phyloP scores from a whole-genome alignment of 2,888 invertebrate species.

The Operophtera brumata region DNA sequence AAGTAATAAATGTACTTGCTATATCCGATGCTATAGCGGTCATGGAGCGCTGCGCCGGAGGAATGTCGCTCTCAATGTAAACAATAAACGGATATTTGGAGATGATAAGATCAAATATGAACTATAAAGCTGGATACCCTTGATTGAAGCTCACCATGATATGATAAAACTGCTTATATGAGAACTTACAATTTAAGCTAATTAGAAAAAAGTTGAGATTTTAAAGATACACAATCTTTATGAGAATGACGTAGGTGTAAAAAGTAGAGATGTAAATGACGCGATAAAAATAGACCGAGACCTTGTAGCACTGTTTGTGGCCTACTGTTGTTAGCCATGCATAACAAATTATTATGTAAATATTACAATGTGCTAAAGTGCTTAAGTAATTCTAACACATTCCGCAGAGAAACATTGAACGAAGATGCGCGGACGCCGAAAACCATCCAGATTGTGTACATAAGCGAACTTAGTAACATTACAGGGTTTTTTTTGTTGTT shows the following conservation, averaged over 20 bases:
- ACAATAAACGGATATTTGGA: conserved; percentile 31
- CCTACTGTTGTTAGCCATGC: conserved; percentile 25
- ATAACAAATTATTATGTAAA: conserved; percentile 35
- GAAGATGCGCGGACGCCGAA: conserved; percentile 13
- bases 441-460: too few species aligned
- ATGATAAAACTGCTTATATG: too few species aligned
- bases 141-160: too few species aligned
- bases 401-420: conserved; percentile 8
- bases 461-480: too few species aligned
- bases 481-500: too few species aligned
- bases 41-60: conserved; percentile 35
- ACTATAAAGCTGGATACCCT: neutral
- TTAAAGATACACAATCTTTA: too few species aligned
- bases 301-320: conserved; percentile 34
- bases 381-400: conserved; percentile 25
- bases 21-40: conserved; percentile 28
- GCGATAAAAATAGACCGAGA: conserved; percentile 27
- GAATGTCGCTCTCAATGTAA: conserved; percentile 49
- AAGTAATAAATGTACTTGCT: conserved; percentile 52
- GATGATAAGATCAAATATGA: conserved; percentile 1
- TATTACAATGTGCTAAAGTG: conserved; percentile 26
- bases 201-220: too few species aligned
- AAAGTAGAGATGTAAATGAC: conserved; percentile 17
- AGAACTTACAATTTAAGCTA: too few species aligned
- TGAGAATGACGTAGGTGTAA: conserved; percentile 13